Base-by-base conservation (phyloP, 2,113 vertebrate genomes). In the Tychaedon coryphoeus region DNA sequence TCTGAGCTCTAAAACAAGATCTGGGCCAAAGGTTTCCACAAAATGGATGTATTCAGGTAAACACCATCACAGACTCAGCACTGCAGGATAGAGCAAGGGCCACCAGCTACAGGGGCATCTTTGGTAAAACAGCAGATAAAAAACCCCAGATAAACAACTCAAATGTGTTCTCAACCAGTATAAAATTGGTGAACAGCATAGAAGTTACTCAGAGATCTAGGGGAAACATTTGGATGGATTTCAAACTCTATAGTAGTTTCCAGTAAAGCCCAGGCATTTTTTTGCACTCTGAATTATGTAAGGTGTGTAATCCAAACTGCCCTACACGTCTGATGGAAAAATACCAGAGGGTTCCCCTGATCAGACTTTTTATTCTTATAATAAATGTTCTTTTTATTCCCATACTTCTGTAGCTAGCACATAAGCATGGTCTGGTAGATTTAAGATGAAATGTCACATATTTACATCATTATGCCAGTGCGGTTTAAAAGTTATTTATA, bases 401-500 rank as follows among this genome's bases (percentile, higher is more conserved):
- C 22, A 29, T 33, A 40, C 14, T 58, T 53, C 11, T 28, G n/a
- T 56, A 71, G 31, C 33, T 84, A 71, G 80, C 43, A 58, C 25
- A 56, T 7, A 57, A 13, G 14, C 18, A 64, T 29, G 20, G 33
- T 64, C 36, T 70, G 56, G 64, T 60, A 92, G 34, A 88, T 78
- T 51, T 58, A 86, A 62, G 78, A 18, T 75, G 15, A 61, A 33
- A 60, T 29, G 17, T 38, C 20, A 34, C 14, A 40, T 40, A 61
- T 86, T 84, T 81, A 33, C 51, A 47, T 54, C 20, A 74, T 64
- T 34, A 57, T 45, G 42, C 9, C 4, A 61, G 24, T 4, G 4
- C 0, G 0, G 8, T 66, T 82, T 74, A 43, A 86, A 85, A 86
- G 14, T 15, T 69, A 45, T 54, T 61, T 45, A n/a, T 0, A 0